Base-by-base conservation (phyloP, 2,113 vertebrate genomes). In the Phrynosoma blainvillii region DNA sequence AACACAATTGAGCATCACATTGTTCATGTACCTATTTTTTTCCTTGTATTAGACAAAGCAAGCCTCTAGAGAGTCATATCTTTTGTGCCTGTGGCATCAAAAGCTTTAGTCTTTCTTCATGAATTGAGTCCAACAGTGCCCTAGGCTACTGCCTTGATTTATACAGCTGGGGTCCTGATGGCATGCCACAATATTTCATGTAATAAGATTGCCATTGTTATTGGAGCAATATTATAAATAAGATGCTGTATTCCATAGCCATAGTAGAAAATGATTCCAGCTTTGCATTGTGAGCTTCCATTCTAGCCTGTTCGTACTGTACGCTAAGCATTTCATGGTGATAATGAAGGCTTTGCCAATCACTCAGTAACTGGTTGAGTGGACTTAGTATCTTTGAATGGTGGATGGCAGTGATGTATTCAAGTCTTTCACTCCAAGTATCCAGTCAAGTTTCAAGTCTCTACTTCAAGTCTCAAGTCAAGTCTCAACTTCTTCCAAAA, bases 51-150 rank as follows among this genome's bases (percentile, higher is more conserved):
- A 76, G 16, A 65, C 42, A 56, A 89, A 16, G 40, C n/a, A 81
- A 21, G 59, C 13, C 84, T 85, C 79, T 4, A 76, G 84, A 70
- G 84, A 82, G 30, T 82, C 16, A 12, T 81, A 75, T 82, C 71
- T 70, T 89, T 89, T 89, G 79, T 86, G 88, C 88, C 84, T n/a
- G 18, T 86, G 84, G 84, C 88, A 86, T 77, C 79, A 89, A 59
- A 89, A 62, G 16, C 30, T 82, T 18, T 6, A 82, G n/a, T 42
- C 59, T 77, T 56, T 85, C 78, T 76, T 54, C 47, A n/a, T 86
- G 84, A 85, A 85, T 66, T 66, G 42, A 85, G 56, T 59, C 71
- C 42, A 82, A 82, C 73, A 59, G 71, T 82, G 78, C 79, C 84
- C 71, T 75, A 86, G 88, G 78, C 71, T 70, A 86, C 79, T 77